Evolutionary conservation across 2,888 invertebrate genomes (phyloP), one percentile per base, ranked within the genome.

Genomic region (Pharmacophagus antenor): DNA sequence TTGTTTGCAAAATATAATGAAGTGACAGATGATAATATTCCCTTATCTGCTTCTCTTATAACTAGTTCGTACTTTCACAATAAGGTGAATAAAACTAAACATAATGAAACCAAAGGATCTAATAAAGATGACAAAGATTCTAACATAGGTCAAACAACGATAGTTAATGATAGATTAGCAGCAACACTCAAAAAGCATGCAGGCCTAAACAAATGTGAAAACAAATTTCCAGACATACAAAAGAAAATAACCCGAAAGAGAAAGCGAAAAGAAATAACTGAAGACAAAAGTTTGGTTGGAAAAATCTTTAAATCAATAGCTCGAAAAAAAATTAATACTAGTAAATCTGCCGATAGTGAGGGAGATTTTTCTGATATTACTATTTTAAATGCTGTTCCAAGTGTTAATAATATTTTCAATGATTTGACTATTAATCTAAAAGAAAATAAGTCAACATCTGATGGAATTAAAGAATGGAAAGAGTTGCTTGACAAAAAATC

Each of bases 61-160:
- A 91, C 91, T 55, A 91, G 91, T 70, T 85, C 88, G 8, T 91
- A 89, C 73, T 91, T 91, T 63, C 82, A 85, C 61, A 73, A 71
- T 46, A 82, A 72, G 44, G n/a, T n/a, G n/a, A 61, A 54, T 6
- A 70, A 69, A 42, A 6, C 21, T 37, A n/a, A 37, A 37, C 37
- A 37, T 4, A n/a, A 64, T 53, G 47, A 54, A 22, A 37, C 58
- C 48, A 42, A 69, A 56, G 56, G 58, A 50, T 27, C 31, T 41
- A 52, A 63, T 20, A 62, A 59, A n/a, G 62, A 72, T 56, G 66
- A 68, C 18, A 70, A 70, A 17, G 59, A 67, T 47, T 63, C 49
- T 42, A 52, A 56, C 20, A 58, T 63, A 62, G 66, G 68, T 57
- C 61, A 62, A 55, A 56, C 59, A 27, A 64, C 54, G 25, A 71